phyloP scores from a whole-genome alignment of 2,797 vertebrate genomes.

The Tadarida brasiliensis region DNA sequence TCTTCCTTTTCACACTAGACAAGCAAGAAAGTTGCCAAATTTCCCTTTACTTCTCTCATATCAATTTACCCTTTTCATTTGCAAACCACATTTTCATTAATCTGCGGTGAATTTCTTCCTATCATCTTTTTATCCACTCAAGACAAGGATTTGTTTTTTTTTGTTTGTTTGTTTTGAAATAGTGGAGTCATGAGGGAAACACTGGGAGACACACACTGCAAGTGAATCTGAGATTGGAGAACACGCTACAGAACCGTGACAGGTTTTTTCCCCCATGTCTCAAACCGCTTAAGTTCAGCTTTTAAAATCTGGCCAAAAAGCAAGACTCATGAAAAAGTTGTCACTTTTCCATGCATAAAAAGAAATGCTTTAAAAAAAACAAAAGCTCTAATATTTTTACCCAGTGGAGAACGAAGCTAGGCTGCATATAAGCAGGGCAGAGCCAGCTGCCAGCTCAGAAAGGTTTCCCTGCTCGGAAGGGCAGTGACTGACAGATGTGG shows the following conservation, averaged over 20 bases:
- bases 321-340: neutral
- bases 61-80: neutral
- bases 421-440: neutral
- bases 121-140: neutral
- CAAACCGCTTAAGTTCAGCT: neutral
- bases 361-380: neutral
- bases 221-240: constrained; percentile 2
- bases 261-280: neutral
- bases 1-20: neutral
- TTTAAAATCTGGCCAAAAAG: constrained; percentile 3
- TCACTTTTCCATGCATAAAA: constrained; percentile 13
- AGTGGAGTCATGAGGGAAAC: neutral
- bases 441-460: neutral
- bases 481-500: neutral
- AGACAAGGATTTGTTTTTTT: neutral
- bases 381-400: neutral
- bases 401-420: neutral
- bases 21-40: neutral
- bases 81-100: constrained; percentile 2
- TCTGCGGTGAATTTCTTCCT: neutral
- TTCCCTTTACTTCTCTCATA: neutral
- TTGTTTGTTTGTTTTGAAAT: neutral
- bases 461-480: neutral
- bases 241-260: neutral
- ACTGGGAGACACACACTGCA: neutral